Percentiles rank a stretch among this genome's conserved stretches.
Evolutionary conservation across 2,888 invertebrate genomes (phyloP).

Genomic region (Ceramica pisi): DNA sequence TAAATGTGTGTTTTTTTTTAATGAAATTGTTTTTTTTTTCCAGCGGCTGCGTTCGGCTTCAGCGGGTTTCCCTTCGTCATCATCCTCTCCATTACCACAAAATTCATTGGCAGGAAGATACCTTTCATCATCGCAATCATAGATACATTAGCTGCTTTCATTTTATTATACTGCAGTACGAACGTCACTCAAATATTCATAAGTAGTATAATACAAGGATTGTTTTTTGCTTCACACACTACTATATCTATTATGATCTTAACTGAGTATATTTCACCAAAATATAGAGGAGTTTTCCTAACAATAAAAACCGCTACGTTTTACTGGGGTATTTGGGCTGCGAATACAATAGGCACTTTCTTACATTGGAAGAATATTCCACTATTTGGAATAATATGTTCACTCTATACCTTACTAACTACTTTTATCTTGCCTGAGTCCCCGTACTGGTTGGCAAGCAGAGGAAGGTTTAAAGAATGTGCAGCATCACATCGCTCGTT

Average conservation of each 20-base stretch:
- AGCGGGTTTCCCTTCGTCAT: constrained; percentile 66
- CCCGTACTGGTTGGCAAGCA: constrained; percentile 74
- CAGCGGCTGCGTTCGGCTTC: constrained; percentile 48
- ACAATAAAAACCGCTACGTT: constrained; percentile 66
- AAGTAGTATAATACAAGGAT: constrained; percentile 59
- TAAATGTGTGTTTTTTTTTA: no score
- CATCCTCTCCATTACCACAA: constrained; percentile 55
- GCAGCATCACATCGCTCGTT: constrained; percentile 69
- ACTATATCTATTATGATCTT: constrained; percentile 59
- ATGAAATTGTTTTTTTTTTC: neutral
- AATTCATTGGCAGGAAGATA: constrained; percentile 63
- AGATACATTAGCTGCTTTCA: constrained; percentile 50
- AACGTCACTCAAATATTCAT: constrained; percentile 65
- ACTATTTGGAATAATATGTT: constrained; percentile 57
- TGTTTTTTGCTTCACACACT: constrained; percentile 34
- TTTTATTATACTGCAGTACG: constrained; percentile 62
- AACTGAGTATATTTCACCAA: constrained; percentile 70
- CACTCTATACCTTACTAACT: constrained; percentile 55
- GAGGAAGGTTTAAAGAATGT: constrained; percentile 70
- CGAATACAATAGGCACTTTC: constrained; percentile 71
- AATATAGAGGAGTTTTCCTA: constrained; percentile 70
- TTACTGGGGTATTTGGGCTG: constrained; percentile 67
- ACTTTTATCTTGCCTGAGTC: constrained; percentile 61
- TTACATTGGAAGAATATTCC: constrained; percentile 69
- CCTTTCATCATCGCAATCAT: constrained; percentile 51